These are phyloP conservation scores for Sarcophaga subvicina DNA, from an alignment of 2,888 invertebrate species.

Conservation along the genomic window DNA sequence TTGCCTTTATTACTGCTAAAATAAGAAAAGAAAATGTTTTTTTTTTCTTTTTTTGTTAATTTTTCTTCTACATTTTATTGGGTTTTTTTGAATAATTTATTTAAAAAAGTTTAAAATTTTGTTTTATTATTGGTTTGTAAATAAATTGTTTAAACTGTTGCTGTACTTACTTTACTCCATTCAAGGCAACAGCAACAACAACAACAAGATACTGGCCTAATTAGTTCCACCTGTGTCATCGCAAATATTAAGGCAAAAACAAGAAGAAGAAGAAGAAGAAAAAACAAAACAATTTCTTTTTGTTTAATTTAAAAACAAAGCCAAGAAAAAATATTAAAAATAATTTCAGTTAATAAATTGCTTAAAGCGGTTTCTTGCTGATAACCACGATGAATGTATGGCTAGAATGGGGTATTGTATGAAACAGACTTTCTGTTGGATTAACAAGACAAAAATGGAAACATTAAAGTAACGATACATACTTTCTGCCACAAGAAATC, in stretches of 20 bases:
- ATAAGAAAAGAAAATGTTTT: not conserved
- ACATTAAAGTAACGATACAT: not conserved
- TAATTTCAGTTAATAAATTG: too few relatives aligned
- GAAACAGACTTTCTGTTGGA: slow-evolving; percentile 15
- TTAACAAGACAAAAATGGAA: slow-evolving; percentile 11
- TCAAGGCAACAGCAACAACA: too few relatives aligned
- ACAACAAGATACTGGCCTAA: slow-evolving; percentile 67
- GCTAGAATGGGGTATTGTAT: not conserved
- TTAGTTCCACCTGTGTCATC: slow-evolving; percentile 73
- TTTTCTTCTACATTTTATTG: too few relatives aligned
- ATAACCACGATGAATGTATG: too few relatives aligned
- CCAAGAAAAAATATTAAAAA: slow-evolving; percentile 49
- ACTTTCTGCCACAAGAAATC: not conserved
- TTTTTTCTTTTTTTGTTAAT: too few relatives aligned
- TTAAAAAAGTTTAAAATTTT: slow-evolving; percentile 33
- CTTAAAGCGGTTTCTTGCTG: too few relatives aligned
- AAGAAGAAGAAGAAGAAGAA: not conserved
- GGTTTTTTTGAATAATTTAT: not conserved
- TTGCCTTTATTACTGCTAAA: slow-evolving; percentile 21
- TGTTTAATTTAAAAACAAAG: slow-evolving; percentile 45
- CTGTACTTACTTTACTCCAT: too few relatives aligned
- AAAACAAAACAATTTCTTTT: slow-evolving; percentile 44
- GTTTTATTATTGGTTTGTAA: slow-evolving; percentile 34
- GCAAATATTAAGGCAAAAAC: slow-evolving; percentile 54
- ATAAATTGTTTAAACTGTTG: not conserved